Conservation (phyloP, 2,888 invertebrate genomes). For the Meghimatium bilineatum region DNA sequence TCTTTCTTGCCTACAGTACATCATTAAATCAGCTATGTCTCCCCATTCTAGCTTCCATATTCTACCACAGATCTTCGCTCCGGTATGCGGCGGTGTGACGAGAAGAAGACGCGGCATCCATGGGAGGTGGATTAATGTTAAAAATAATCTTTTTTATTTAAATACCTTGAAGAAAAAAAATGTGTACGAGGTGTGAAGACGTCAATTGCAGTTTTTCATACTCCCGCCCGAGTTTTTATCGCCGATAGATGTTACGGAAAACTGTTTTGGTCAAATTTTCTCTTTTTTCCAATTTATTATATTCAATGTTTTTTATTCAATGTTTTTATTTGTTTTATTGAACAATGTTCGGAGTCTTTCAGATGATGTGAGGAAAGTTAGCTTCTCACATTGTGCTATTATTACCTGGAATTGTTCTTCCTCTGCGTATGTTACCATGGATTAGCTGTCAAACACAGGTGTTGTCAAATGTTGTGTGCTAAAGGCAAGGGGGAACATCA, state of each 20-base stretch:
- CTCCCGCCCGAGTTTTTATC: neutral
- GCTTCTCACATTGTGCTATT: too few species aligned
- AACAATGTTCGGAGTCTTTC: too few species aligned
- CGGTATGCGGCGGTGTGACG: neutral
- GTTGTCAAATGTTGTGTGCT: too few species aligned
- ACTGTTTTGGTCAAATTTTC: neutral
- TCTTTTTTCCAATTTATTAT: too few species aligned
- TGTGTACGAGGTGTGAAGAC: conserved; percentile 18
- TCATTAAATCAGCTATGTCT: neutral
- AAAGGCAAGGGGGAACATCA: too few species aligned
- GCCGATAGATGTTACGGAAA: neutral
- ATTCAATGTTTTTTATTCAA: too few species aligned
- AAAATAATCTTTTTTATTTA: conserved; percentile 24
- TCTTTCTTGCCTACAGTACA: too few species aligned
- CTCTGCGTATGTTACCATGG: too few species aligned
- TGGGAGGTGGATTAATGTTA: conserved; percentile 10
- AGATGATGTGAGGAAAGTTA: too few species aligned
- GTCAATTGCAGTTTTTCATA: conserved; percentile 5
- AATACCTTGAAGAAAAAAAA: conserved; percentile 4
- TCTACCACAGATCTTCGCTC: neutral
- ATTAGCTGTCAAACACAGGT: too few species aligned
- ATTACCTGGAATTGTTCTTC: too few species aligned
- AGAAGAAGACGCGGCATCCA: neutral
- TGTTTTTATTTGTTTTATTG: too few species aligned
- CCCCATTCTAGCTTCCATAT: neutral